Conservation (phyloP, 2,113 vertebrate species). For the Pithys albifrons region DNA sequence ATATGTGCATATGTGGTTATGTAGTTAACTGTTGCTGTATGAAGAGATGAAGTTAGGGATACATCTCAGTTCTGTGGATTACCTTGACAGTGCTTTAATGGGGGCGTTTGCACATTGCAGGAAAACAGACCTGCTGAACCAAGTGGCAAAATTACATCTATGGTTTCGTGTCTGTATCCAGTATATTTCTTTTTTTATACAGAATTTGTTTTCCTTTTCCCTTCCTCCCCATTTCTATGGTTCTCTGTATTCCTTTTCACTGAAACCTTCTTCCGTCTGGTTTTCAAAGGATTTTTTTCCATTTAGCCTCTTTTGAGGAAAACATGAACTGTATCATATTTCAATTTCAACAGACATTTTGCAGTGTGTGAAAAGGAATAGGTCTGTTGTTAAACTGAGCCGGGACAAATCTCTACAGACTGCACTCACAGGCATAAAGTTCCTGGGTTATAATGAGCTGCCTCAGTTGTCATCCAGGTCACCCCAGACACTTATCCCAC, state of each 20-base stretch:
- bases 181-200: not conserved
- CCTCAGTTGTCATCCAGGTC: not conserved
- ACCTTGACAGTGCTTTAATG: not conserved
- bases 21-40: not conserved
- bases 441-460: not conserved
- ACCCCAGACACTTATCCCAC: not conserved
- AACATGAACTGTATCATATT: not conserved
- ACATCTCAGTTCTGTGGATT: not conserved
- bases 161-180: not conserved
- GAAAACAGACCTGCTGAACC: not conserved
- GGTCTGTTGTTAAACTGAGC: not conserved
- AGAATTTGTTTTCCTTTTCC: not conserved
- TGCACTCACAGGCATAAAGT: not conserved
- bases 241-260: not conserved
- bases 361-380: not conserved
- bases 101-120: not conserved
- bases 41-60: not conserved
- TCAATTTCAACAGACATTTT: not conserved
- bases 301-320: not conserved
- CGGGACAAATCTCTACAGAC: not conserved
- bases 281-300: not conserved
- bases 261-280: not conserved
- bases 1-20: not conserved
- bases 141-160: not conserved
- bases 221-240: not conserved